phyloP scores from a whole-genome alignment of 2,113 vertebrate species.

The Mustela nigripes region DNA sequence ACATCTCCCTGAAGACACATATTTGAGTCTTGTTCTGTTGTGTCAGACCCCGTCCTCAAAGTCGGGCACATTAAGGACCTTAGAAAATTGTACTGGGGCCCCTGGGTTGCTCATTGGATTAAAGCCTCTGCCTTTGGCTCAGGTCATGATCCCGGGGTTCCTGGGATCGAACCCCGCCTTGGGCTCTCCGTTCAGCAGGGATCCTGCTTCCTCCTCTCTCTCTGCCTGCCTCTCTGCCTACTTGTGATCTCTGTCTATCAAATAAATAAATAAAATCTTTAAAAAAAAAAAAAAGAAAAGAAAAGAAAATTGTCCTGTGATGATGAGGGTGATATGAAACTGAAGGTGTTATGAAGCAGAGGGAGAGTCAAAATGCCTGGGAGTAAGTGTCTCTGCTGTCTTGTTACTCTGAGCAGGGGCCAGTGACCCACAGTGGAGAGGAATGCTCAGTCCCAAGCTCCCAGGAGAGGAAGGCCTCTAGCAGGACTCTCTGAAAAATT shows the following conservation, averaged over 20 bases:
- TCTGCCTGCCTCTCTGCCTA: too few species aligned
- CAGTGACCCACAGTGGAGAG: background rate
- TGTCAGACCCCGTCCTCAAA: background rate
- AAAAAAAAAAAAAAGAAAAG: too few species aligned
- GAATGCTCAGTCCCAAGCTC: background rate
- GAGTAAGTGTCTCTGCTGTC: background rate
- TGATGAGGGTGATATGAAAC: background rate
- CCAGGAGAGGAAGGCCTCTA: background rate
- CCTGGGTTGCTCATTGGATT: too few species aligned
- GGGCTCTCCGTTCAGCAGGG: too few species aligned
- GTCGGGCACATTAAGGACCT: background rate
- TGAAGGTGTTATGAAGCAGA: background rate
- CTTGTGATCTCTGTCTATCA: too few species aligned
- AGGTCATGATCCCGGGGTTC: too few species aligned
- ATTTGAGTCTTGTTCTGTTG: background rate
- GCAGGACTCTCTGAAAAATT: background rate
- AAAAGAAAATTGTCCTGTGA: background rate
- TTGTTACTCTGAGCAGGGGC: background rate
- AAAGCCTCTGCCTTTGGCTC: too few species aligned
- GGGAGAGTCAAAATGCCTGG: background rate
- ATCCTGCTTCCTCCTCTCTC: too few species aligned
- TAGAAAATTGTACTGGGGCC: background rate
- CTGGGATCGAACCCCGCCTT: too few species aligned
- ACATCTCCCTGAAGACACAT: background rate
- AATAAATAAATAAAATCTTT: too few species aligned